Evolutionary conservation across 1,140 invertebrate species (phyloP).

Genomic region (Neuroterus valhalla): DNA sequence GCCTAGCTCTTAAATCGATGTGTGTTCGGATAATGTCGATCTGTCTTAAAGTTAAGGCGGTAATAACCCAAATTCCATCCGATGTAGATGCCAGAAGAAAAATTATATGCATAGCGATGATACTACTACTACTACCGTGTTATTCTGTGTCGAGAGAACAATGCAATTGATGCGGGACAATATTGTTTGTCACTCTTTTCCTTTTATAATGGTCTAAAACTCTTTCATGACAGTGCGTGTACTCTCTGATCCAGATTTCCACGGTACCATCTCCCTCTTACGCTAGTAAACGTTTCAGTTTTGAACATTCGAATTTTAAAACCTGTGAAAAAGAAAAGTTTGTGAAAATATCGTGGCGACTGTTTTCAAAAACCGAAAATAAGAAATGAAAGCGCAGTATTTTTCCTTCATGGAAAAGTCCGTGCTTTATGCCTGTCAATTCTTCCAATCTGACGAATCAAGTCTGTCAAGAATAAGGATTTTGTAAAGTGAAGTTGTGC

Average conservation of each 20-base stretch:
- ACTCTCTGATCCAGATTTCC: slow-evolving; percentile 15
- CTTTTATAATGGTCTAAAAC: neutral
- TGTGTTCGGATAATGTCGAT: slow-evolving; percentile 14
- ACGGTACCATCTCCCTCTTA: slow-evolving; percentile 11
- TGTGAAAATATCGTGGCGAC: neutral
- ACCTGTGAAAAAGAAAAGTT: neutral
- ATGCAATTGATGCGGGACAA: neutral
- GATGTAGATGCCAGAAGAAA: slow-evolving; percentile 10
- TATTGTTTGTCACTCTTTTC: neutral
- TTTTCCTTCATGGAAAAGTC: neutral
- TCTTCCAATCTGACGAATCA: neutral
- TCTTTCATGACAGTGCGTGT: neutral
- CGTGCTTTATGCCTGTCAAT: neutral
- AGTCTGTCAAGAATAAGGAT: slow-evolving; percentile 7
- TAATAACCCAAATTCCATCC: slow-evolving; percentile 15
- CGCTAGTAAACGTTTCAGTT: slow-evolving; percentile 25
- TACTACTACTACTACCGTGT: slow-evolving; percentile 17
- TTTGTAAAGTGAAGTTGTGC: slow-evolving; percentile 15
- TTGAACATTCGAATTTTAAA: slow-evolving; percentile 25
- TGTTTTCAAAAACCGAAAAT: neutral
- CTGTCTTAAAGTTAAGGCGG: slow-evolving; percentile 20
- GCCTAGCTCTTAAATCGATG: slow-evolving; percentile 15
- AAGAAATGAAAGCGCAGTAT: neutral
- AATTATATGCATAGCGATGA: slow-evolving; percentile 6
- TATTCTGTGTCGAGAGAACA: slow-evolving; percentile 20